These are phyloP conservation scores for Megalops atlanticus DNA, from an alignment of 2,113 vertebrate genomes.

Conservation along the genomic window DNA sequence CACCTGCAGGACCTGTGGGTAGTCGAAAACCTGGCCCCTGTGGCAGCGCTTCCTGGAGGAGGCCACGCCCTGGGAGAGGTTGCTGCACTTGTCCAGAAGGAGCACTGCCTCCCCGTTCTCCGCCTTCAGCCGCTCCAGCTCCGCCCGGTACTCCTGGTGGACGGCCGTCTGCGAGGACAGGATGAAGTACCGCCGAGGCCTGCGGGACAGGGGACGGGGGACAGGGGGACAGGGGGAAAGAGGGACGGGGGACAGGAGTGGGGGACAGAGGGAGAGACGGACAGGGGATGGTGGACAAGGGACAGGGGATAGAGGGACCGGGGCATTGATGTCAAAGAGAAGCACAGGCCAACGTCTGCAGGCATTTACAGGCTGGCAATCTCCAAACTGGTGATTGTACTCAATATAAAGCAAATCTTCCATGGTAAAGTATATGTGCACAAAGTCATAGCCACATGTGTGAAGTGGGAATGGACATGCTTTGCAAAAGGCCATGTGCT, in stretches of 20 bases:
- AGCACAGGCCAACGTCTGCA: too few relatives aligned
- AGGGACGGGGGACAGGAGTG: slow-evolving; percentile 68
- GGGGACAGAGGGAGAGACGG: slow-evolving; percentile 35
- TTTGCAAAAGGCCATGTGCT: not conserved
- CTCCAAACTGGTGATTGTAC: too few relatives aligned
- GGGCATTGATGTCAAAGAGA: not conserved
- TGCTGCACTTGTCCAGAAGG: slow-evolving; percentile 89
- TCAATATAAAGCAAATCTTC: too few relatives aligned
- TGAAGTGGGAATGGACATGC: not conserved
- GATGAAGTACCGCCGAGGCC: slow-evolving; percentile 86
- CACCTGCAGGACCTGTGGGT: slow-evolving; percentile 95
- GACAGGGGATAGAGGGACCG: not conserved
- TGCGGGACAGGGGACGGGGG: slow-evolving; percentile 46
- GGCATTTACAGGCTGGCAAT: too few relatives aligned
- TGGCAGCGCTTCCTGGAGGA: slow-evolving; percentile 82
- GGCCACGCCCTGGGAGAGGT: slow-evolving; percentile 83
- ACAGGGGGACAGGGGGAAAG: not conserved
- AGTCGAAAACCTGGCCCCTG: slow-evolving; percentile 87
- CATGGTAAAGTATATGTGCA: too few relatives aligned
- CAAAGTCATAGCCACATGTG: not conserved
- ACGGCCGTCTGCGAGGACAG: slow-evolving; percentile 87
- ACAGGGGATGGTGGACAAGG: not conserved
- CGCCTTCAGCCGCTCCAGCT: slow-evolving; percentile 86
- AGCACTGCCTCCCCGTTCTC: slow-evolving; percentile 84
- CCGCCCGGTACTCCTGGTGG: slow-evolving; percentile 86